Conservation (phyloP, 2,797 vertebrate genomes). For the Gymnopithys bicolor region DNA sequence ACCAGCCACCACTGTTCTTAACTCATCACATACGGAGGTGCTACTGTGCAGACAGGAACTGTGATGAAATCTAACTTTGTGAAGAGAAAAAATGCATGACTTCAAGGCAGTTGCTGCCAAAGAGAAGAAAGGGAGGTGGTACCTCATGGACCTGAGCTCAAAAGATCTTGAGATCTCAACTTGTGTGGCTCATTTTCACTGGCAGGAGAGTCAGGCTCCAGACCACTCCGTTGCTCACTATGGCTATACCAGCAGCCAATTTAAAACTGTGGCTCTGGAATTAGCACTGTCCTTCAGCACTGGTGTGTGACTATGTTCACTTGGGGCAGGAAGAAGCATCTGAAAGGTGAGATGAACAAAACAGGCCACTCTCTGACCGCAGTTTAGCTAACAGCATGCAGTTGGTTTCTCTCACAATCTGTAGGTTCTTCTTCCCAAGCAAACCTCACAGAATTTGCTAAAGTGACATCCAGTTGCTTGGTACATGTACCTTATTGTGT, state of each 20-base stretch:
- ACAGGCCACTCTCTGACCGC: neutral
- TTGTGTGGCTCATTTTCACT: neutral
- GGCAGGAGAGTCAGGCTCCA: neutral
- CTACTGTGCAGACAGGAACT: neutral
- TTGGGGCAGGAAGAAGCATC: neutral
- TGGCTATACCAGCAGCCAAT: neutral
- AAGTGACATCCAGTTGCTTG: constrained; percentile 3
- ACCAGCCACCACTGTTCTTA: neutral
- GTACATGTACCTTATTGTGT: neutral
- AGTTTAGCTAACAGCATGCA: neutral
- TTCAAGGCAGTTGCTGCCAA: constrained; percentile 1
- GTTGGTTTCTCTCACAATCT: neutral
- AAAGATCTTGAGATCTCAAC: constrained; percentile 14
- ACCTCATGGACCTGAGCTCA: constrained; percentile 28
- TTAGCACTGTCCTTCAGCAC: neutral
- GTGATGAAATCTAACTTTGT: neutral
- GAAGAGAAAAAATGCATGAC: neutral
- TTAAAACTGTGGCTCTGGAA: neutral
- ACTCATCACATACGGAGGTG: neutral
- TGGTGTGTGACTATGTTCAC: neutral
- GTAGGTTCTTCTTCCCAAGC: neutral
- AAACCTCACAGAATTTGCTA: neutral
- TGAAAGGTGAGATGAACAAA: neutral
- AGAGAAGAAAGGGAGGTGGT: neutral
- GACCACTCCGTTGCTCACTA: neutral